Evolutionary conservation across 2,888 invertebrate genomes (phyloP), one percentile per base, ranked within the genome.

Genomic region (Chrysolina haemoptera): DNA sequence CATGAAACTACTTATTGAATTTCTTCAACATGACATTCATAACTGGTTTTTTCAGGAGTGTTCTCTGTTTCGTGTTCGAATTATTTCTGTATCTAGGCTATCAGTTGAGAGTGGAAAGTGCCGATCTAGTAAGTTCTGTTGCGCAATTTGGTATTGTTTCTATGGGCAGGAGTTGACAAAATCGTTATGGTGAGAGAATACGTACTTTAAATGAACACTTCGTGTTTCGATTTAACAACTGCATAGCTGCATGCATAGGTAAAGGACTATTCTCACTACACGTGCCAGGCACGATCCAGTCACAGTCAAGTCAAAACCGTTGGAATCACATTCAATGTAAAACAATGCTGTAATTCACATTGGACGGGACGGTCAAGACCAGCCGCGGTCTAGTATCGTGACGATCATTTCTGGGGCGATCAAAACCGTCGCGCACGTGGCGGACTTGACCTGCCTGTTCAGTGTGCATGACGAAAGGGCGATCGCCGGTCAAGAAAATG

Each of bases 161-260:
- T 14, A n/a, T 46, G 14, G n/a, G 22, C 22, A 43, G 22, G 27
- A 27, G 41, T 64, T 14, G 12, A 41, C 41, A 20, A 64, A 22
- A 62, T 63, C 40, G 35, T 40, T n/a, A 14, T 63, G 62, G 14
- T 35, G n/a, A 53, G 50, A n/a, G 18, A 55, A 55, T 68, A 55
- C 55, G 53, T 68, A 40, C 14, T n/a, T 50, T 55, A 8, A 18
- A 18, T 46, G 62, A 14, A 9, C 27, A 12, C 27, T 62, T 5
- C 12, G 62, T 11, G 63, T 68, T 73, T 75, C 75, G 70, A 73
- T 75, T 63, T 69, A 46, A 64, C 69, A 65, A 73, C 67, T 71
- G 71, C 71, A 71, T 68, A 75, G 71, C 62, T 71, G 70, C 75
- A 76, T 74, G 73, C 69, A 75, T 77, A 78, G 78, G 78, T 78